Percentiles rank a stretch among this genome's conserved stretches.
Conservation (phyloP, 1,140 invertebrate genomes). For the Drosophila kurseongensis region DNA sequence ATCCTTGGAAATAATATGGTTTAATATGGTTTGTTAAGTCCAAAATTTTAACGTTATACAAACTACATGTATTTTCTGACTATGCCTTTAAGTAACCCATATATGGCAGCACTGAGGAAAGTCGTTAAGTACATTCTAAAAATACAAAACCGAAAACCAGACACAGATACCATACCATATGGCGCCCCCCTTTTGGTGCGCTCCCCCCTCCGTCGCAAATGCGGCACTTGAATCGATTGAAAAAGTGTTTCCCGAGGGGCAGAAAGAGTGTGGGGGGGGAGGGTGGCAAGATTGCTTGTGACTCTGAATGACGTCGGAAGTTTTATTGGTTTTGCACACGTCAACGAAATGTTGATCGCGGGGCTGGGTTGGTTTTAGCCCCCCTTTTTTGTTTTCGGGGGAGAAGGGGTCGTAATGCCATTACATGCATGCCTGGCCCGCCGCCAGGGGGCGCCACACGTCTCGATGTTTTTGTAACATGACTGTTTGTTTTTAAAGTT, state of each 20-base stretch:
- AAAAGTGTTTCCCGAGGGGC: constrained; percentile 39
- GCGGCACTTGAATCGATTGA: constrained; percentile 76
- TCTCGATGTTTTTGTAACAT: constrained; percentile 70
- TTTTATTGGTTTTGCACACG: constrained; percentile 82
- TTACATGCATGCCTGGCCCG: constrained; percentile 71
- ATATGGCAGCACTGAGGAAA: constrained; percentile 36
- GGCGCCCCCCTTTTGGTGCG: not conserved
- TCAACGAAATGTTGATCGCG: constrained; percentile 78
- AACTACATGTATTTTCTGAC: not conserved
- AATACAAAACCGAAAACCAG: constrained; percentile 61
- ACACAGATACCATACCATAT: constrained; percentile 24
- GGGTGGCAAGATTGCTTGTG: constrained; percentile 48
- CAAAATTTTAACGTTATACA: too few species aligned
- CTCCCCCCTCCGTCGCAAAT: constrained; percentile 15
- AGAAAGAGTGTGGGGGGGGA: not conserved
- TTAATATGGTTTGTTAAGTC: too few species aligned
- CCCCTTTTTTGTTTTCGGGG: not conserved
- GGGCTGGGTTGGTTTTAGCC: constrained; percentile 3
- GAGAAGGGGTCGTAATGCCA: constrained; percentile 58
- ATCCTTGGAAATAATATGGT: too few species aligned
- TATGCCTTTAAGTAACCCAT: not conserved
- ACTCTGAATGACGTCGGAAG: constrained; percentile 78
- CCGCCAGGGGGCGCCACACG: constrained; percentile 27
- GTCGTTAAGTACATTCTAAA: constrained; percentile 80
- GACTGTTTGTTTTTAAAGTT: constrained; percentile 83